Evolutionary conservation across 2,888 invertebrate genomes (phyloP).

Genomic region (Bembecia ichneumoniformis): DNA sequence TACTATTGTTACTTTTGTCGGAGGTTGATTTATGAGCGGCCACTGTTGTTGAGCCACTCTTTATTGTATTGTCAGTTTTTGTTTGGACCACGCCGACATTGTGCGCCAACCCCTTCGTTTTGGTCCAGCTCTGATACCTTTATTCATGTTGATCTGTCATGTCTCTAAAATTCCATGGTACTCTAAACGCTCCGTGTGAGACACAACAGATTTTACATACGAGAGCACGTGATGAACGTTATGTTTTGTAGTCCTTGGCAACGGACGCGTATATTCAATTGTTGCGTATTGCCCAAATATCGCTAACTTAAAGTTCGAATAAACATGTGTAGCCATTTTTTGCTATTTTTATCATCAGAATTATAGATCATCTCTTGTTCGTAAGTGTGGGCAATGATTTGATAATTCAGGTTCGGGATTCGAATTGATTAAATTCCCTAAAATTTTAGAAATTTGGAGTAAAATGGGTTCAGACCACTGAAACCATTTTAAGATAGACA

Average conservation of each 20-base stretch:
- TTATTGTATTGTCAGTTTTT: constrained; percentile 71
- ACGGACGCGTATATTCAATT: neutral
- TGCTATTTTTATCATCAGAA: too few relatives aligned
- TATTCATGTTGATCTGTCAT: constrained; percentile 67
- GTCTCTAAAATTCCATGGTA: constrained; percentile 49
- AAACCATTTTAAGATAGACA: too few relatives aligned
- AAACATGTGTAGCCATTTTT: too few relatives aligned
- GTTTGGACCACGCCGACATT: constrained; percentile 68
- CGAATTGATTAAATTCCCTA: too few relatives aligned
- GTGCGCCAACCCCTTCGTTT: constrained; percentile 61
- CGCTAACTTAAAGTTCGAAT: too few relatives aligned
- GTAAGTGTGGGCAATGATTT: too few relatives aligned
- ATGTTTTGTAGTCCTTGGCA: neutral
- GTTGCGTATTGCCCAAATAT: neutral
- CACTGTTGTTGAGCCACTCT: constrained; percentile 67
- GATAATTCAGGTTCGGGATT: too few relatives aligned
- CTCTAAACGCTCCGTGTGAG: constrained; percentile 30
- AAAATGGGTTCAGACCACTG: too few relatives aligned
- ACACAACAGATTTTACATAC: constrained; percentile 22
- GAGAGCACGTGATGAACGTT: neutral
- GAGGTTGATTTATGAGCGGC: constrained; percentile 71
- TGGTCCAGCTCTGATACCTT: constrained; percentile 58
- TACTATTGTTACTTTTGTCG: constrained; percentile 71
- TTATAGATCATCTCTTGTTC: too few relatives aligned
- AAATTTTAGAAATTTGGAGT: too few relatives aligned